phyloP scores from a whole-genome alignment of 1,140 invertebrate species.

The Bacillus rossius region DNA sequence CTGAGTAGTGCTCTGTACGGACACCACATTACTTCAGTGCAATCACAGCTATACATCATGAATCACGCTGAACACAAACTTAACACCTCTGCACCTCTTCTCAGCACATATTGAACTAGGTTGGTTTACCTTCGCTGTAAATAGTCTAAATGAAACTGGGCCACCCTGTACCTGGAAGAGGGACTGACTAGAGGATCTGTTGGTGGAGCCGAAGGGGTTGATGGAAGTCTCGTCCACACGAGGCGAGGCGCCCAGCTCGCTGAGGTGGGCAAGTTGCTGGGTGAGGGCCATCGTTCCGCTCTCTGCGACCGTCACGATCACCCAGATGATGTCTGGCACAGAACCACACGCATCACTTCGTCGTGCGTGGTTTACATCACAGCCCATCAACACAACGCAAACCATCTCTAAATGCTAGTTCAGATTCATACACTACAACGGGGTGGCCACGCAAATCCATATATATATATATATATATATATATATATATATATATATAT shows the following conservation, averaged over 20 bases:
- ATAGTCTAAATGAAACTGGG: too few species aligned
- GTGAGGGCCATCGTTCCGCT: slow-evolving; percentile 61
- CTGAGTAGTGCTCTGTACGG: too few species aligned
- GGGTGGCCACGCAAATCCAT: background rate
- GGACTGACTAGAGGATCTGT: slow-evolving; percentile 19
- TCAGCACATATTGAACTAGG: too few species aligned
- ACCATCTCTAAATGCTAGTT: background rate
- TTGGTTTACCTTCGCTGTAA: too few species aligned
- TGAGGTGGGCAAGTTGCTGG: slow-evolving; percentile 58
- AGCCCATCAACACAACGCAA: too few species aligned
- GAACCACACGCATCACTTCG: background rate
- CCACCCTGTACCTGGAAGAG: slow-evolving; percentile 24
- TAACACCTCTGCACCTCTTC: too few species aligned
- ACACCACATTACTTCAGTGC: too few species aligned
- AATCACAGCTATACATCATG: too few species aligned
- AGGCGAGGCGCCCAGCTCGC: slow-evolving; percentile 34
- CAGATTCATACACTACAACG: background rate
- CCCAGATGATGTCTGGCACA: slow-evolving; percentile 60
- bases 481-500: too few species aligned
- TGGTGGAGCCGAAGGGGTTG: slow-evolving; percentile 21
- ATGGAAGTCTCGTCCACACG: slow-evolving; percentile 4
- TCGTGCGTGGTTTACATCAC: too few species aligned
- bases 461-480: too few species aligned
- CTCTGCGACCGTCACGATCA: slow-evolving; percentile 60
- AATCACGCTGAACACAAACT: too few species aligned